phyloP scores from a whole-genome alignment of 2,888 invertebrate genomes.

The Prionchulus punctatus region DNA sequence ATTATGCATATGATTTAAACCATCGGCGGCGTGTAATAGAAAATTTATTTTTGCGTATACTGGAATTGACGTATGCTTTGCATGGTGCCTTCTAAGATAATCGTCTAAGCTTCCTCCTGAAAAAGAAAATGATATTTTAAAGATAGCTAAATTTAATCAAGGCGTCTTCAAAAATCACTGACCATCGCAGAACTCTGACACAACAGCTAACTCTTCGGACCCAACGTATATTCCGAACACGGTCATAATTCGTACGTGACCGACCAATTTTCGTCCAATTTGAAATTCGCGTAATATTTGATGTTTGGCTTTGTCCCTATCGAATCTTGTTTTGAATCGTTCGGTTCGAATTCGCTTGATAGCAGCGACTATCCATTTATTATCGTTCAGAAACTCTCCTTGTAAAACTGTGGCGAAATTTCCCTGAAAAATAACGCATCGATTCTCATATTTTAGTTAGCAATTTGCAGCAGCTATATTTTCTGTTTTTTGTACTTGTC shows the following conservation, averaged over 20 bases:
- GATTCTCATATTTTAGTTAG: not conserved
- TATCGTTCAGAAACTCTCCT: not conserved
- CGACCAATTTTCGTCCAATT: not conserved
- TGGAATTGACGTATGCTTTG: not conserved
- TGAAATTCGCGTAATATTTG: conserved; percentile 1
- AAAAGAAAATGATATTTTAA: not conserved
- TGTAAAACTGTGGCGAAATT: not conserved
- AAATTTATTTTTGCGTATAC: not conserved
- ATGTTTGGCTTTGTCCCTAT: not conserved
- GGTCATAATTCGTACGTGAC: not conserved
- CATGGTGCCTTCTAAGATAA: too few species aligned
- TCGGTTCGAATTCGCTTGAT: not conserved
- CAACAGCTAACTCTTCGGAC: not conserved
- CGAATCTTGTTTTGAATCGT: not conserved
- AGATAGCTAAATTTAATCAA: not conserved
- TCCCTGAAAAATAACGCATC: not conserved
- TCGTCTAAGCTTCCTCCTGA: too few species aligned
- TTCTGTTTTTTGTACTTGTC: not conserved
- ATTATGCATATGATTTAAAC: not conserved
- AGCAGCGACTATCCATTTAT: not conserved
- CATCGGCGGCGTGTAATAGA: not conserved
- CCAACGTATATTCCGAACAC: not conserved
- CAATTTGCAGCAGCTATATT: not conserved
- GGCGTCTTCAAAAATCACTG: too few species aligned
- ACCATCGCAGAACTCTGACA: not conserved